phyloP scores from a whole-genome alignment of 2,113 vertebrate genomes.

The Apistogramma diplotaenia region DNA sequence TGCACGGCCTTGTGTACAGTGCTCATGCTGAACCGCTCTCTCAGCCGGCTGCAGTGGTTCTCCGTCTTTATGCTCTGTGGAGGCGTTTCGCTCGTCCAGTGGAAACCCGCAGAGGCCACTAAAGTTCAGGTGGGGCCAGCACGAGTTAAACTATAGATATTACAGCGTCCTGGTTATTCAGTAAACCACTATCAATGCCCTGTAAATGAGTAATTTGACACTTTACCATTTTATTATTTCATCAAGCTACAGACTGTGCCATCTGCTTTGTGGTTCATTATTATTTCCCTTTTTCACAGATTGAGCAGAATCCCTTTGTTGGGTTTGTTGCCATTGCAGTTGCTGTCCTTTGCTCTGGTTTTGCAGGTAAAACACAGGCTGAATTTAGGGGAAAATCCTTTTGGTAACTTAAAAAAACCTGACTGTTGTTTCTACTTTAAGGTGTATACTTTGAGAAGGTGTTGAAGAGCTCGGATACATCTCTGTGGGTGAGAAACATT shows the following conservation, averaged over 20 bases:
- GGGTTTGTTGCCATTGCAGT: conserved; percentile 88
- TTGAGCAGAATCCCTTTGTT: conserved; percentile 88
- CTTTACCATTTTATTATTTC: background rate
- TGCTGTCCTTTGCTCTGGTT: conserved; percentile 95
- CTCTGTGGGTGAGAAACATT: conserved; percentile 98
- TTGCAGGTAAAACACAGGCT: conserved; percentile 84
- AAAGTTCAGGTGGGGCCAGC: conserved; percentile 84
- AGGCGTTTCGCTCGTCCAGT: conserved; percentile 92
- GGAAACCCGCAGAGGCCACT: conserved; percentile 86
- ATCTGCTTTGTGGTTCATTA: background rate
- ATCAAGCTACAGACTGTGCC: background rate
- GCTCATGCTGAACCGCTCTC: conserved; percentile 90
- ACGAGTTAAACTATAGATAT: background rate
- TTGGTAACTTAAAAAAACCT: background rate
- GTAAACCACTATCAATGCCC: background rate
- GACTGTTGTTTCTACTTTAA: conserved; percentile 43
- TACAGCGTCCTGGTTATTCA: background rate
- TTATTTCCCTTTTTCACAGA: conserved; percentile 63
- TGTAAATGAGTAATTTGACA: background rate
- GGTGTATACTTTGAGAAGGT: conserved; percentile 99
- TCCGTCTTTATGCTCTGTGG: conserved; percentile 92
- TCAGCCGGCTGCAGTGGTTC: conserved; percentile 92
- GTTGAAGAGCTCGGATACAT: conserved; percentile 95
- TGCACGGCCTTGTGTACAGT: conserved; percentile 95
- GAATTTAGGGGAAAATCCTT: background rate